Percentiles rank a stretch among this genome's conserved stretches.
Evolutionary conservation across 30 jellyfish, hydroid and myxozoan genomes (phyloP).

Genomic region (Chironex yamaguchii): DNA sequence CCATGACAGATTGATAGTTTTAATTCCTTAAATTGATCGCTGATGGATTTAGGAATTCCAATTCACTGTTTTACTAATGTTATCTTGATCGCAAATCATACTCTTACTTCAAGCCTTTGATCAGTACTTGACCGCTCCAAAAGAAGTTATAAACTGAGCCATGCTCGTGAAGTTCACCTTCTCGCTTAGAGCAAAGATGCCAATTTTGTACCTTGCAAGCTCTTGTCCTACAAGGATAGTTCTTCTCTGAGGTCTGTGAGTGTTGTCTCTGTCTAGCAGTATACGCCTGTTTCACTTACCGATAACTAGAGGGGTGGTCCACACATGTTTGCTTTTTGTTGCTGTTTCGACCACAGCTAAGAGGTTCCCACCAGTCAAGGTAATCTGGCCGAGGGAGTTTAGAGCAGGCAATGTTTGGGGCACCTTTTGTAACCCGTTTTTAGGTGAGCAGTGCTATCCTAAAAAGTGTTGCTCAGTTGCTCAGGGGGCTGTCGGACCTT

Average conservation of each 20-base stretch:
- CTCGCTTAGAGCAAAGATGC: too few species aligned
- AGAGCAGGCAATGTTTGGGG: not conserved
- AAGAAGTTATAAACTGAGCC: not conserved
- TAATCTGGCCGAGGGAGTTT: not conserved
- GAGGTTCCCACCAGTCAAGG: not conserved
- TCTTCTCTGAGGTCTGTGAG: too few species aligned
- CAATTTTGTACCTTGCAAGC: too few species aligned
- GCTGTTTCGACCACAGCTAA: too few species aligned
- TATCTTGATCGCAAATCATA: not conserved
- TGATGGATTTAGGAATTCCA: not conserved
- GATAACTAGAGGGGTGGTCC: too few species aligned
- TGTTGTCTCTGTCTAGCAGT: too few species aligned
- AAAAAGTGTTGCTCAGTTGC: not conserved
- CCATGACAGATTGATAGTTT: not conserved
- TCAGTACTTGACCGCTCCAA: not conserved
- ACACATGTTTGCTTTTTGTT: too few species aligned
- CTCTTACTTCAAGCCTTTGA: not conserved
- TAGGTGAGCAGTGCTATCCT: not conserved
- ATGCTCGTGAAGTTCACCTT: too few species aligned
- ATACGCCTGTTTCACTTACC: too few species aligned
- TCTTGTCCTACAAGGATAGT: too few species aligned
- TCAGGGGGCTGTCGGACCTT: not conserved
- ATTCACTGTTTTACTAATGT: not conserved
- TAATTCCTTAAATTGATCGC: not conserved
- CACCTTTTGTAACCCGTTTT: not conserved